Evolutionary conservation across 2,797 vertebrate species (phyloP), one percentile per base, ranked within the genome.

Genomic region (Macrochelys suwanniensis): DNA sequence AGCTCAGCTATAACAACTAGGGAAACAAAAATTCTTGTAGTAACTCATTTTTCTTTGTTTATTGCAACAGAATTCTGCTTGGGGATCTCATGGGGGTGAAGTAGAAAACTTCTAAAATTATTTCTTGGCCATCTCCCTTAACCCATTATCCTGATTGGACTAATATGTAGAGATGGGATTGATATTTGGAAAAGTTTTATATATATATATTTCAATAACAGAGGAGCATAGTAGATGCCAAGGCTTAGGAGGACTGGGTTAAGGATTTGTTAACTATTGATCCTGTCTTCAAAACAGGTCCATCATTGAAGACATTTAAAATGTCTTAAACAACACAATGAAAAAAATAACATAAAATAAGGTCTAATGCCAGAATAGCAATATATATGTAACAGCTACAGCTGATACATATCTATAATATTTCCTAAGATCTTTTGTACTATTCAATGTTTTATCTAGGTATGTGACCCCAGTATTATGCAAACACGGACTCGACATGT

Each of bases 401-500:
- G 49, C 42, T 5, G 0, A 45, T 7, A 2, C 17, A n/a, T 49
- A 68, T 50, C 53, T 71, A 3, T 89, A 11, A 71, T 56, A n/a
- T 89, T 95, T 81, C 78, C 79, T 49, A 5, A 61, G 28, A 1
- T 96, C 68, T 95, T 77, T 61, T 82, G n/a, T 80, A 0, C 81
- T 94, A 17, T 90, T 51, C 54, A 8, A 84, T 85, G 33, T 37
- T 95, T 97, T 92, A 68, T 97, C 42, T 94, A 99, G 99, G 98
- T 98, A 4, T 99, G 99, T 97, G 98, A 99, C 88, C 98, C 98
- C 1, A 98, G 92, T 84, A 45, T 97, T 19, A 94, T 94, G 68
- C 99, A 99, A 95, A 98, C 97, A 96, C 98, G 99, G 96, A 98
- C 97, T 88, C 99, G 99, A 56, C 98, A 98, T 82, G 95, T 99